Evolutionary conservation across 2,113 vertebrate species (phyloP).

Genomic region (Furnarius figulus): DNA sequence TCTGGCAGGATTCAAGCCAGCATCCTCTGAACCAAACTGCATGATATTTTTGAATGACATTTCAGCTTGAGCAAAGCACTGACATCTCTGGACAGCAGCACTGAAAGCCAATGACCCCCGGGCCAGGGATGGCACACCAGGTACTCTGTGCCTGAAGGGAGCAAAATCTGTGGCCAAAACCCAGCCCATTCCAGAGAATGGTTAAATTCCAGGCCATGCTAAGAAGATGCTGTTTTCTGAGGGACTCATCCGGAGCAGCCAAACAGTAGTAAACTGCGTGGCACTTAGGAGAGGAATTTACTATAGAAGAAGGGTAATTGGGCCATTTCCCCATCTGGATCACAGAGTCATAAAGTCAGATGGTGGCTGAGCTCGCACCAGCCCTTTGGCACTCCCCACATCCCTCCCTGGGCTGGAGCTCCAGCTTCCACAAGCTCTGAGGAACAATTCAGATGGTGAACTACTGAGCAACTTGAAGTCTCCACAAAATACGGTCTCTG

Average conservation of each 20-base stretch:
- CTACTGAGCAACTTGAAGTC: neutral
- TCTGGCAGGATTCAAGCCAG: neutral
- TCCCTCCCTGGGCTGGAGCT: neutral
- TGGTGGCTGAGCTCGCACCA: neutral
- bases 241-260: neutral
- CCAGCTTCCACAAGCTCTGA: neutral
- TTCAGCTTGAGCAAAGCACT: rapidly evolving
- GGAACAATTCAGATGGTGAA: neutral
- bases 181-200: neutral
- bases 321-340: neutral
- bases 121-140: neutral
- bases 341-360: neutral
- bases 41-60: neutral
- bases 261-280: neutral
- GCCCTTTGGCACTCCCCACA: neutral
- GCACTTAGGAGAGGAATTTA: constrained; percentile 18
- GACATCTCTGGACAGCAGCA: neutral
- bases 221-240: neutral
- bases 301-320: neutral
- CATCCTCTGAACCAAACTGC: neutral
- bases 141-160: neutral
- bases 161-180: neutral
- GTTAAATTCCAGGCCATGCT: neutral
- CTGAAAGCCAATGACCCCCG: neutral
- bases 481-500: neutral